phyloP scores from a whole-genome alignment of 2,888 invertebrate species.

The Galerucella calmariensis region DNA sequence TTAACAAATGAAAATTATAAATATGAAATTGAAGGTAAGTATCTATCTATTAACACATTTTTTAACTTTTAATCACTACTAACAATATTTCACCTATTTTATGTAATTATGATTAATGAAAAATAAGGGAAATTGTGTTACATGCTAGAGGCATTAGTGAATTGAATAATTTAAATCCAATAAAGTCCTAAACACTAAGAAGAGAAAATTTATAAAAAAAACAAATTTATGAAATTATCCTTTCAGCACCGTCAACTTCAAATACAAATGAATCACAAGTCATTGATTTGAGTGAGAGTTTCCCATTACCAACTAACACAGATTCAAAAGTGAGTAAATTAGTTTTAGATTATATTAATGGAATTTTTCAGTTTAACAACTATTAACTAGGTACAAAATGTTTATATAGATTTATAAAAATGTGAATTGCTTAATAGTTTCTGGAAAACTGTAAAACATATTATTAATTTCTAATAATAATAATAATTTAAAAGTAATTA shows the following conservation, averaged over 20 bases:
- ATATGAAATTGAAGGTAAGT: constrained; percentile 3
- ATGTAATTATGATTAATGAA: background rate
- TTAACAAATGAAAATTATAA: constrained; percentile 15
- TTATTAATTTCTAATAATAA: too few relatives aligned
- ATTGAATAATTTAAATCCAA: too few relatives aligned
- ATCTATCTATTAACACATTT: background rate
- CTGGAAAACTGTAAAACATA: too few relatives aligned
- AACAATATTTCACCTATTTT: background rate
- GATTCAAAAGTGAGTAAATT: background rate
- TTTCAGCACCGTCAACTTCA: constrained; percentile 3
- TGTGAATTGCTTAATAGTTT: too few relatives aligned
- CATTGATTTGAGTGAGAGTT: constrained; percentile 2
- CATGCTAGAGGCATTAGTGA: too few relatives aligned
- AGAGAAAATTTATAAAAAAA: background rate
- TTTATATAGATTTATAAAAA: too few relatives aligned
- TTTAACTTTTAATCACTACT: background rate
- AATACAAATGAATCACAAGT: background rate
- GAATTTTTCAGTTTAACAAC: too few relatives aligned
- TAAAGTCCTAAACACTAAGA: background rate
- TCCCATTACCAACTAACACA: background rate
- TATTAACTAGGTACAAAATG: too few relatives aligned
- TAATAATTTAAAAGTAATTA: too few relatives aligned
- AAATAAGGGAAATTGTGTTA: too few relatives aligned
- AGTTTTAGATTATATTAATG: too few relatives aligned
- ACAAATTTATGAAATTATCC: background rate